phyloP scores from a whole-genome alignment of 1,140 invertebrate species.

The Diachasmimorpha longicaudata region DNA sequence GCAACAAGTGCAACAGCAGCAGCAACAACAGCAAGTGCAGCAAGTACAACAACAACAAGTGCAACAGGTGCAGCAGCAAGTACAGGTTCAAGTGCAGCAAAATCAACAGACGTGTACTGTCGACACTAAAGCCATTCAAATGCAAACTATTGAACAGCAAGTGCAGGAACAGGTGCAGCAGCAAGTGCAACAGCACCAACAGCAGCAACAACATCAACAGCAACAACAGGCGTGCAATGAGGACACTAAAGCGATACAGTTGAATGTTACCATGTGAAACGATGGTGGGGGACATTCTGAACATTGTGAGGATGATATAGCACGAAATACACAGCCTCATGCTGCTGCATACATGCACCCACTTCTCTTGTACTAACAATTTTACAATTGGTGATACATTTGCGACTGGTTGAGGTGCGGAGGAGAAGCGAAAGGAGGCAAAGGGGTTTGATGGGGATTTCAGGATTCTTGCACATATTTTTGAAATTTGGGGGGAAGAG shows the following conservation, averaged over 20 bases:
- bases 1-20: conserved; percentile 41
- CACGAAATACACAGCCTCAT: conserved; percentile 52
- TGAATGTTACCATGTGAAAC: conserved; percentile 63
- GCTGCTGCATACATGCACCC: conserved; percentile 58
- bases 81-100: conserved; percentile 32
- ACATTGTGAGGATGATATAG: conserved; percentile 18
- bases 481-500: not conserved
- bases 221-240: conserved; percentile 57
- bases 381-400: not conserved
- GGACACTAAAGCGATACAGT: conserved; percentile 62
- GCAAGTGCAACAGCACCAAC: conserved; percentile 40
- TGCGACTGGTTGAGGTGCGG: not conserved
- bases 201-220: conserved; percentile 56
- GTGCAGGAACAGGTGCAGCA: conserved; percentile 49
- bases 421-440: not conserved
- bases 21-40: conserved; percentile 43
- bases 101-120: conserved; percentile 43
- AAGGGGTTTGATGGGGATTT: not conserved
- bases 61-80: conserved; percentile 37
- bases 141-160: conserved; percentile 39
- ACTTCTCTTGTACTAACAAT: conserved; percentile 61
- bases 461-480: not conserved
- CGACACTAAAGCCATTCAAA: conserved; percentile 46
- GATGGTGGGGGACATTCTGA: conserved; percentile 34
- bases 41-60: conserved; percentile 32